Base-by-base conservation (phyloP, 1,140 invertebrate genomes). In the Laodelphax striatellus region DNA sequence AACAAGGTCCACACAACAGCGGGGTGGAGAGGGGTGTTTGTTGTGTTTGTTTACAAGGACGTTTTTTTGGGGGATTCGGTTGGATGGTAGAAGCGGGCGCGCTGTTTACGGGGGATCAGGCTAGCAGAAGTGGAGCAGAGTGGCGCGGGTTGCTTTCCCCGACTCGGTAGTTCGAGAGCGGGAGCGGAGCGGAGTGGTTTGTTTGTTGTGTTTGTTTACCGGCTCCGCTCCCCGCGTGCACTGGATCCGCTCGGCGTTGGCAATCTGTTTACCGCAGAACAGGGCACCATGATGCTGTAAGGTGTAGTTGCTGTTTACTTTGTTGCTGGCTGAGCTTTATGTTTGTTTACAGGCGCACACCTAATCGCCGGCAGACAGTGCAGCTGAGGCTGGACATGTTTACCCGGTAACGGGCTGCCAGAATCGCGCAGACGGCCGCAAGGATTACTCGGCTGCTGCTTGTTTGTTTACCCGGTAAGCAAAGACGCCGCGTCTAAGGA, bases 181-280 rank as follows among this genome's bases (percentile, higher is more conserved):
- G 46, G 16, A 16, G 4, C 43, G 14, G n/a, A 19, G 19, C 19
- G 57, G 44, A 21, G 42, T 2, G 46, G 46, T 19, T 21, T 19
- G 42, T 44, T 59, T 59, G 58, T 53, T 60, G 44, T 64, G 63
- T 56, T 63, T 60, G 44, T 58, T 57, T 55, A 57, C 60, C 13
- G 31, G 44, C 22, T 50, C 9, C 5, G 16, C 21, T 10, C 21
- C 58, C 24, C 31, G 13, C 5, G 8, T 22, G 54, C 34, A 38
- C n/a, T n/a, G n/a, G 38, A 22, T 44, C 22, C 5, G 10, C 13
- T 11, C n/a, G 11, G 21, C 13, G 52, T 16, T 24, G 22, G 14
- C 5, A 17, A 38, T 24, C 56, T 62, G 61, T 62, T 62, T 62
- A 62, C 61, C 28, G 50, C 38, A 42, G 44, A 57, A 21, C 57